phyloP scores from a whole-genome alignment of 2,888 invertebrate genomes.

The Mechanitis mazaeus region DNA sequence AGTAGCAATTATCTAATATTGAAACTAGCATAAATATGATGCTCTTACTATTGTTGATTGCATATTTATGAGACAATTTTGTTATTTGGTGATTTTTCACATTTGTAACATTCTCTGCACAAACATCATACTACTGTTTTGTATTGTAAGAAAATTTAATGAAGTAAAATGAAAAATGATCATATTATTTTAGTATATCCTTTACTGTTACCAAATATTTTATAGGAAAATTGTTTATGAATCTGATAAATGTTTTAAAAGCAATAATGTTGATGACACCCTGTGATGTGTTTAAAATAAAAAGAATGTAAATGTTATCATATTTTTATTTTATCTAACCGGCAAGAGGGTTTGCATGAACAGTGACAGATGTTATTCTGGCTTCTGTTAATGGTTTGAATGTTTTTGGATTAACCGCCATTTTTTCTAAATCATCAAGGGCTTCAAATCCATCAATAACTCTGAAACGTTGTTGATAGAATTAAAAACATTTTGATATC shows the following conservation, averaged over 20 bases:
- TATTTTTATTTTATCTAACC: conserved; percentile 57
- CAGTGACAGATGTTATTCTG: conserved; percentile 91
- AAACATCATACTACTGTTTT: conserved; percentile 2
- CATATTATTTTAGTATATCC: conserved; percentile 6
- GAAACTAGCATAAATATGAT: background rate
- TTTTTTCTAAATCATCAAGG: conserved; percentile 96
- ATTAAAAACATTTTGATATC: no score
- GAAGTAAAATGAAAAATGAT: conserved; percentile 3
- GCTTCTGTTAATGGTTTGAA: conserved; percentile 91
- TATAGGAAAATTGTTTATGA: conserved; percentile 16
- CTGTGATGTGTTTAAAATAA: conserved; percentile 22
- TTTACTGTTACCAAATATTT: conserved; percentile 22
- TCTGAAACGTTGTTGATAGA: conserved; percentile 73
- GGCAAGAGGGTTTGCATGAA: conserved; percentile 99
- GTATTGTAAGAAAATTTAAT: conserved; percentile 1
- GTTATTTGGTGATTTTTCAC: background rate
- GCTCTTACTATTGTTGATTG: conserved; percentile 5
- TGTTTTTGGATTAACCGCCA: conserved; percentile 95
- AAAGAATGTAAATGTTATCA: conserved; percentile 25
- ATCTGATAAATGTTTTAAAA: conserved; percentile 1
- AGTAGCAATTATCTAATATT: conserved; percentile 8
- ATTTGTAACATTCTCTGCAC: background rate
- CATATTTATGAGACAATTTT: background rate
- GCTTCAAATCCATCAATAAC: conserved; percentile 98
- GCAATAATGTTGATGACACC: conserved; percentile 6